Base-by-base conservation (phyloP, 1,140 invertebrate species). In the Anoplolepis gracilipes region DNA sequence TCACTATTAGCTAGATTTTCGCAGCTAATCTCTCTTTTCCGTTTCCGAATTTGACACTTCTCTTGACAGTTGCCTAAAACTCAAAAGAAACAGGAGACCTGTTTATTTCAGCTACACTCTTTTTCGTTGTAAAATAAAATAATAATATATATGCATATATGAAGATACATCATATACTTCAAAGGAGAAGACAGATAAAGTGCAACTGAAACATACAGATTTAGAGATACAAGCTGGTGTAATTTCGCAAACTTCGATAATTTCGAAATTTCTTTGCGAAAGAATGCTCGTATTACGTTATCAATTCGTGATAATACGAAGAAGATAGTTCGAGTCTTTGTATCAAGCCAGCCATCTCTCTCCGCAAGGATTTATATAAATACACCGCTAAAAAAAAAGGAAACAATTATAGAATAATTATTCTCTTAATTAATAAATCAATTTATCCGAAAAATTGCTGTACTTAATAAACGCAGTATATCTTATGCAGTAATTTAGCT, bases 1-100 rank as follows among this genome's bases (percentile, higher is more conserved):
- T 81, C 46, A 33, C 79, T n/a, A n/a, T n/a, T n/a, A 84, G 49
- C 46, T 67, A 86, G n/a, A 72, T 75, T 78, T 57, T n/a, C n/a
- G n/a, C 33, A 59, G 65, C 11, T 76, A 25, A 39, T 76, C 62
- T 46, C 55, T 72, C 28, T 33, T n/a, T n/a, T 75, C 49, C 4
- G 10, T 84, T 76, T 77, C 10, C 10, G 22, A 70, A 59, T 69
- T 39, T 13, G 46, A 22, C 64, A 11, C 49, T 77, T 69, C 61
- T 77, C 22, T 55, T 19, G 28, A 28, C 62, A 46, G 8, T 30
- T 16, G 46, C 39, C 61, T 70, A 78, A 64, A 75, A 78, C 16
- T 77, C 67, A 19, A 89, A 82, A 89, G 59, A 77, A 85, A 62
- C 65, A 39, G 3, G 10, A 13, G 57, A 39, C n/a, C 16, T 42